Conservation (phyloP, 2,888 invertebrate genomes). For the Epinotia ramella region DNA sequence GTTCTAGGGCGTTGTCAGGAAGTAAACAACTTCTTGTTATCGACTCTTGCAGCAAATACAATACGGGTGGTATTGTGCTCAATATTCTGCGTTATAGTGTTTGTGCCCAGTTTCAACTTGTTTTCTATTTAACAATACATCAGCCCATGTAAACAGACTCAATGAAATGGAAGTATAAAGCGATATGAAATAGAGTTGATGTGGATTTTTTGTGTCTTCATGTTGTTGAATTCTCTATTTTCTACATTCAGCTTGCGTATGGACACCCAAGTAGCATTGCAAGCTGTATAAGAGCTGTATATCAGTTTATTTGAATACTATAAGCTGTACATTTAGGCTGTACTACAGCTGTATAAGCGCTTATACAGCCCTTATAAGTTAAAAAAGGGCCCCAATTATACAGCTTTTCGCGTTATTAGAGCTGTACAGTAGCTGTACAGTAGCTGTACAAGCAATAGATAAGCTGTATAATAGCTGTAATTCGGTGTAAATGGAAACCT, state of each 20-base stretch:
- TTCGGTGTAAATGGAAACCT: too few species aligned
- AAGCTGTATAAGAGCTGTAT: too few species aligned
- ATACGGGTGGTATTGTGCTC: neutral
- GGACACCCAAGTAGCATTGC: too few species aligned
- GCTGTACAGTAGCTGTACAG: too few species aligned
- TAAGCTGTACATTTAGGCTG: too few species aligned
- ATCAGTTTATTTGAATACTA: too few species aligned
- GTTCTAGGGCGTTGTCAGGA: constrained; percentile 42
- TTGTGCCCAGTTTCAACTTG: neutral
- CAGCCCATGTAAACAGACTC: neutral
- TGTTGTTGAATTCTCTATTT: neutral
- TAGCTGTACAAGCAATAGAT: too few species aligned
- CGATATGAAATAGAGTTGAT: neutral
- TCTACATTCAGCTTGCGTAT: neutral
- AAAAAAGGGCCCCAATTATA: too few species aligned
- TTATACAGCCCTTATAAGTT: too few species aligned
- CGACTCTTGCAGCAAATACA: constrained; percentile 5
- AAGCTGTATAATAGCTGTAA: too few species aligned
- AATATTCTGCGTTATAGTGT: neutral
- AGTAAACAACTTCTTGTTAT: constrained; percentile 32
- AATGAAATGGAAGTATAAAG: neutral
- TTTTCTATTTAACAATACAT: neutral
- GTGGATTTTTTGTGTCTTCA: neutral
- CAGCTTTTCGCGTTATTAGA: too few species aligned
- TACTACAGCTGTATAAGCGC: too few species aligned